Conservation (phyloP, 2,113 vertebrate species). For the Nothocercus julius region DNA sequence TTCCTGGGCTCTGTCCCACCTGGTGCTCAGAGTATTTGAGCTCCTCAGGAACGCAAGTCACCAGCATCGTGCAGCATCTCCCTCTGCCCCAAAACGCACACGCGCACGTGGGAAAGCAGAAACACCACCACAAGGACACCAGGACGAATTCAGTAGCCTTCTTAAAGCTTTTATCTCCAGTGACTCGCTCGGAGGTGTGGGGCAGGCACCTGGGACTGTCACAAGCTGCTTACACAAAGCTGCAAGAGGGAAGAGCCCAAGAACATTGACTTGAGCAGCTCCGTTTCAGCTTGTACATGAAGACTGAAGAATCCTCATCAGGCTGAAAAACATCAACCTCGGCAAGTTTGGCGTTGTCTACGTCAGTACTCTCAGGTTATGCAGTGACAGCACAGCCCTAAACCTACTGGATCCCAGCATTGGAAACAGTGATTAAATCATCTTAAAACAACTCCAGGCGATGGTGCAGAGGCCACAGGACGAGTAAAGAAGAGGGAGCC, state of each 20-base stretch:
- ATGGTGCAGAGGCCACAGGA: neutral
- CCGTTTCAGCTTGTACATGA: neutral
- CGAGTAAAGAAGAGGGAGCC: neutral
- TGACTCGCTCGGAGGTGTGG: neutral
- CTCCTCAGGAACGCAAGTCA: neutral
- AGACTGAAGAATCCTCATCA: conserved; percentile 26
- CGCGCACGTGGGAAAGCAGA: neutral
- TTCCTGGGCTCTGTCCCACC: neutral
- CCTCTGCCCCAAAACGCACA: neutral
- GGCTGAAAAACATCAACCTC: neutral
- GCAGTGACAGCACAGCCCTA: accelerated
- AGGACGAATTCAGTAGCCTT: neutral
- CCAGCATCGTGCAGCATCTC: neutral
- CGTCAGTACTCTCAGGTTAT: neutral
- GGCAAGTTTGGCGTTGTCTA: neutral
- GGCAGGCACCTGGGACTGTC: neutral
- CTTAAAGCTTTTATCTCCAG: neutral
- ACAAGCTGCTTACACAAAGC: conserved; percentile 43
- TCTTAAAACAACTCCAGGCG: neutral
- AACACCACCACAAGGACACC: neutral
- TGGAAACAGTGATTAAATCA: neutral
- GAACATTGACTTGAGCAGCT: neutral
- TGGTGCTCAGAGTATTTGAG: neutral
- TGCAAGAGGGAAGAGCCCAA: neutral
- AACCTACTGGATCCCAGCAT: neutral